phyloP scores from a whole-genome alignment of 2,888 invertebrate genomes.

The Apamea monoglypha region DNA sequence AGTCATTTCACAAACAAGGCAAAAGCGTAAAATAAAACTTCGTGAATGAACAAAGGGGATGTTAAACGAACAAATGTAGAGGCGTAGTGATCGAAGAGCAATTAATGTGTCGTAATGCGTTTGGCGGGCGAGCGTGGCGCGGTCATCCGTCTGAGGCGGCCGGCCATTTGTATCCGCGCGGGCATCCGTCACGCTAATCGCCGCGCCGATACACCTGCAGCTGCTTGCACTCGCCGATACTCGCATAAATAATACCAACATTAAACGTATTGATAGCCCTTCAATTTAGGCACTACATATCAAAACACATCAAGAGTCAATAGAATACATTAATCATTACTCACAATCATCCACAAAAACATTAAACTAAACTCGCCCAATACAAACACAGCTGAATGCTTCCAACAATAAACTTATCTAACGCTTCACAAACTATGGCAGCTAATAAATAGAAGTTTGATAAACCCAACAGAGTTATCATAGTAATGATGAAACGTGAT shows the following conservation, averaged over 20 bases:
- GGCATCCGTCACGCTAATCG: constrained; percentile 86
- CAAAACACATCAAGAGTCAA: constrained; percentile 4
- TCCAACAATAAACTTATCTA: constrained; percentile 58
- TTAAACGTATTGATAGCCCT: constrained; percentile 5
- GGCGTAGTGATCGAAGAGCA: constrained; percentile 78
- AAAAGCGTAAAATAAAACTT: constrained; percentile 36
- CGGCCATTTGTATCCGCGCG: constrained; percentile 83
- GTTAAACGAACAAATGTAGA: constrained; percentile 74
- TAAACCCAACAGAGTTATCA: constrained; percentile 82
- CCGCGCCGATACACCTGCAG: constrained; percentile 81
- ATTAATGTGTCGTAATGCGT: constrained; percentile 82
- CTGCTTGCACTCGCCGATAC: constrained; percentile 61
- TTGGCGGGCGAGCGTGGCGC: constrained; percentile 67
- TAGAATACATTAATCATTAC: constrained; percentile 7
- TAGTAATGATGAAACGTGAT: constrained; percentile 86
- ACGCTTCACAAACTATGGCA: constrained; percentile 70
- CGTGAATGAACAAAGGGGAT: constrained; percentile 26
- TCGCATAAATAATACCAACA: constrained; percentile 39
- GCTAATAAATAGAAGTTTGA: constrained; percentile 82
- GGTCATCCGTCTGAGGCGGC: constrained; percentile 84
- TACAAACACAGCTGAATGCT: constrained; percentile 40
- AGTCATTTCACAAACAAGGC: constrained; percentile 5
- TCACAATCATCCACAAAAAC: constrained; percentile 15
- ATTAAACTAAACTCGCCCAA: constrained; percentile 35
- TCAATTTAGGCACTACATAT: constrained; percentile 14